Base-by-base conservation (phyloP, 2,113 vertebrate species). In the Pangasianodon hypophthalmus region DNA sequence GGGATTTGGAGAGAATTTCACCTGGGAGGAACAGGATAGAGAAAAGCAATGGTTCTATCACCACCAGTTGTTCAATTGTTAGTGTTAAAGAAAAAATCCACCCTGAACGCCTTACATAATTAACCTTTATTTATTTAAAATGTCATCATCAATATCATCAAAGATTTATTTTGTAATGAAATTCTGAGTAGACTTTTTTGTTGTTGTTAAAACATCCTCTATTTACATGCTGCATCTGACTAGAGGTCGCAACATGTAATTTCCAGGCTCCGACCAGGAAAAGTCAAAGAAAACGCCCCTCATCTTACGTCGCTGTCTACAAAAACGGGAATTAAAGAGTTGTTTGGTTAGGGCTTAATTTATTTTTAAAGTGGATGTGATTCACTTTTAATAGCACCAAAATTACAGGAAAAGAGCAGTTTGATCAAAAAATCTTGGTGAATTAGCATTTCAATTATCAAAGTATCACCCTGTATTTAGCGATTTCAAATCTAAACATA, bases 1-100 rank as follows among this genome's bases (percentile, higher is more conserved):
- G 90, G 46, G 96, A 95, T 73, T 91, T 92, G 44, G 95, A 91
- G 89, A 88, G 62, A 67, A 95, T 84, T 26, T 91, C 94, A 64
- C 80, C 95, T 96, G 24, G 24, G 32, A 92, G 48, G 56, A 84
- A 24, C 48, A 60, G 50, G 32, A 88, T 29, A 52, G n/a, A 80
- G 19, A 82, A 52, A 85, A 41, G 8, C 46, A 21, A 48, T 26
- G 24, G 21, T 14, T n/a, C 14, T 9, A 46, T 58, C 26, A 83
- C 73, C 0, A 69, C 50, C 2, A 4, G 4, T 77, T 52, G 26
- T 54, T 54, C n/a, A 52, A 81, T 50, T 50, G 75, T 48, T 77
- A 77, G 10, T 48, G 41, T 50, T n/a, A 29, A 52, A 50, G 26
- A 4, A 52, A n/a, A 46, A 77, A 21, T 46, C 71, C 24, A 79